Evolutionary conservation across 2,113 vertebrate species (phyloP), one percentile per base, ranked within the genome.

Genomic region (Carlito syrichta): DNA sequence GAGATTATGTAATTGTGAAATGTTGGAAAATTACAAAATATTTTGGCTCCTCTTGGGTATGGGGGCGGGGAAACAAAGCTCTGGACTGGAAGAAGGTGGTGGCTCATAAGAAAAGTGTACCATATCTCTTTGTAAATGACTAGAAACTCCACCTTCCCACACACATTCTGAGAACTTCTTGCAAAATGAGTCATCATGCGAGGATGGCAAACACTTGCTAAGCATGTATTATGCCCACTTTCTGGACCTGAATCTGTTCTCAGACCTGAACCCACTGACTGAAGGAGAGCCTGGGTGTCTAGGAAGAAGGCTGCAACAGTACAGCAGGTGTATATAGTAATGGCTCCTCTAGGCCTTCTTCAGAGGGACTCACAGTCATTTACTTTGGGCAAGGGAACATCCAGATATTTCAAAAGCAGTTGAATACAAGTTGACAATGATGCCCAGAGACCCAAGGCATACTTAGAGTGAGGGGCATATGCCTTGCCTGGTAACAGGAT

Each of bases 11-110:
- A 73, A 97, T 63, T 52, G 56, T 93, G 43, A 58, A 91, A 50
- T n/a, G 32, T 68, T 38, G 62, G 95, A 98, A 91, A 92, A 77
- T 86, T 96, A 91, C 56, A 96, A 94, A 96, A 96, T 94, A 91
- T 96, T 86, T 91, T 95, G 96, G 86, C 68, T 96, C 30, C 82
- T 91, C 12, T 27, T 92, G 90, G 30, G 20, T 56, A 83, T 50
- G n/a, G 68, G 45, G 68, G 91, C 27, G 43, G 43, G 89, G 73
- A 89, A n/a, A 40, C 2, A 92, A 48, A 78, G 32, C 11, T 30
- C 20, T 27, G 12, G 60, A 94, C 92, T 48, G 35, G 91, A 92
- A 77, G 52, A 58, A 71, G 35, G 23, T 40, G 45, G 77, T 77
- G 92, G 82, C 50, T 89, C 83, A 52, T 3, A 71, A 54, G 35